Evolutionary conservation across 2,888 invertebrate genomes (phyloP).

Genomic region (Argyresthia albistria): DNA sequence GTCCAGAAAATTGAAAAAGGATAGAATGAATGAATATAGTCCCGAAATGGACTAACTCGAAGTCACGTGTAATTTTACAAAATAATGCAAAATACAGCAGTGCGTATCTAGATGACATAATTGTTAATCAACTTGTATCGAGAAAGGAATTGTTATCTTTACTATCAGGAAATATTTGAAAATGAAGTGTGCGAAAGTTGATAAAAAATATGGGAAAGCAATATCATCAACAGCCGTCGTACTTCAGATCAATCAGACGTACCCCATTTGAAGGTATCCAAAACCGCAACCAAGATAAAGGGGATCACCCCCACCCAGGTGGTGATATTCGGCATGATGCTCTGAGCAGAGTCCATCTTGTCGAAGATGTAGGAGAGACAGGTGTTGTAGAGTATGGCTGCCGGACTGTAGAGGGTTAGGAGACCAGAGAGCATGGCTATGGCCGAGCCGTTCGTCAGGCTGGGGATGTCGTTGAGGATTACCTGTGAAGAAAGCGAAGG

Average conservation of each 20-base stretch:
- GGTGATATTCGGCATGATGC: constrained; percentile 83
- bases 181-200: no score
- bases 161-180: no score
- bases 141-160: no score
- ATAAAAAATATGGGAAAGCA: no score
- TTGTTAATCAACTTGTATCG: no score
- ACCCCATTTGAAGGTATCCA: constrained; percentile 82
- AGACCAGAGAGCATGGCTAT: constrained; percentile 77
- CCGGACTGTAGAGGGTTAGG: constrained; percentile 80
- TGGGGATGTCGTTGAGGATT: constrained; percentile 78
- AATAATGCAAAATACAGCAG: no score
- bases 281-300: constrained; percentile 78
- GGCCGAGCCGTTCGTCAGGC: constrained; percentile 79
- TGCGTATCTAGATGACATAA: no score
- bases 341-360: constrained; percentile 86
- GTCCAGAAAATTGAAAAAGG: no score
- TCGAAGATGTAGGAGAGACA: constrained; percentile 86
- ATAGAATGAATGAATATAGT: no score
- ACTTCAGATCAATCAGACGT: constrained; percentile 24
- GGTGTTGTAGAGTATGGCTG: constrained; percentile 83
- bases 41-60: no score
- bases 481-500: constrained; percentile 51
- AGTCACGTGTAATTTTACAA: no score
- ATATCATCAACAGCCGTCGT: no score
- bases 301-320: constrained; percentile 84